These are phyloP conservation scores for Neotoxoptera formosana DNA, from an alignment of 1,140 invertebrate genomes.

Conservation along the genomic window DNA sequence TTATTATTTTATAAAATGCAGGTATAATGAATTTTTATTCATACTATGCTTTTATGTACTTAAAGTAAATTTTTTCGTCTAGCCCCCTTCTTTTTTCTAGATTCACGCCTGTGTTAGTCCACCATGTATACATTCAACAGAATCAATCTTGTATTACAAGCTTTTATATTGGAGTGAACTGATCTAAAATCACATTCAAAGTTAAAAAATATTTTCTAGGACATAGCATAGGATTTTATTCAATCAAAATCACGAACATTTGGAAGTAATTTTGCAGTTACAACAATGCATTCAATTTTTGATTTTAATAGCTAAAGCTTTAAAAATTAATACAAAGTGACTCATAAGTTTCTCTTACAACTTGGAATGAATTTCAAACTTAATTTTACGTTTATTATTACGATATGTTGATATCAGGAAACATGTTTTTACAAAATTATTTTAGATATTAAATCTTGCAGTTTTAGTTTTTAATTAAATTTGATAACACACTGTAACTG, in stretches of 20 bases:
- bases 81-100: too few species aligned
- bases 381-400: background rate
- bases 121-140: background rate
- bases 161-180: background rate
- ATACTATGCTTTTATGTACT: too few species aligned
- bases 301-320: too few species aligned
- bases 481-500: background rate
- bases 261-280: background rate
- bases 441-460: background rate
- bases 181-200: background rate
- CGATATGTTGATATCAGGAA: background rate
- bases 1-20: too few species aligned
- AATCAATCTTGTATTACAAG: background rate
- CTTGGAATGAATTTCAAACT: background rate
- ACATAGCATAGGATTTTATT: background rate
- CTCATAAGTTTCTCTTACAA: too few species aligned
- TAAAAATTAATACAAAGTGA: too few species aligned
- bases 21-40: too few species aligned
- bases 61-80: too few species aligned
- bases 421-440: background rate
- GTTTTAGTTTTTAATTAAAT: background rate
- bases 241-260: background rate
- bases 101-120: too few species aligned
- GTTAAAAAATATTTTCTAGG: background rate
- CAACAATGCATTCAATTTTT: background rate